These are phyloP conservation scores for Drosophila hawaiiensis DNA, from an alignment of 2,888 invertebrate species.

Conservation along the genomic window DNA sequence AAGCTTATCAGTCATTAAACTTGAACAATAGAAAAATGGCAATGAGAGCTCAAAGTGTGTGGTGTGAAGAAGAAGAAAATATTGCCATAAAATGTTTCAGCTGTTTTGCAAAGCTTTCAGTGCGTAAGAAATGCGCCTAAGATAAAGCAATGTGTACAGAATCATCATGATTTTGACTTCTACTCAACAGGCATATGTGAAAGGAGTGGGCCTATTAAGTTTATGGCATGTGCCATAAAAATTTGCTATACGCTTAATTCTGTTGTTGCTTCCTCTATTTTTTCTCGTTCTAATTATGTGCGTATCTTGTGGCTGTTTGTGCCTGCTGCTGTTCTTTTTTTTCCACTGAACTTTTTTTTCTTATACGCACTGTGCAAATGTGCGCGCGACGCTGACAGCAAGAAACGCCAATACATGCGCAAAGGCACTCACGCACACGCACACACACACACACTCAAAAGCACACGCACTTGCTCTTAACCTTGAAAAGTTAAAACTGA, in stretches of 20 bases:
- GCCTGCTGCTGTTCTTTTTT: constrained; percentile 26
- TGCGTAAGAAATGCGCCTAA: constrained; percentile 35
- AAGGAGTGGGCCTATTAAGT: constrained; percentile 53
- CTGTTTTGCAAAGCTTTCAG: constrained; percentile 54
- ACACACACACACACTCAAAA: constrained; percentile 28
- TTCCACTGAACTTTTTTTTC: constrained; percentile 37
- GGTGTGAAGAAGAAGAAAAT: constrained; percentile 31
- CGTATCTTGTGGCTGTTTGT: constrained; percentile 43
- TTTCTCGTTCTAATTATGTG: constrained; percentile 49
- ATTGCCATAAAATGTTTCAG: constrained; percentile 68
- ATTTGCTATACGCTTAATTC: constrained; percentile 24
- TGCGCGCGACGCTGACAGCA: constrained; percentile 43
- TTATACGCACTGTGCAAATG: constrained; percentile 61
- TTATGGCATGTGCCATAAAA: constrained; percentile 68
- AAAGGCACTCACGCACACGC: constrained; percentile 15
- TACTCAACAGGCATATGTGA: constrained; percentile 18
- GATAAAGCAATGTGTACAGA: constrained; percentile 12
- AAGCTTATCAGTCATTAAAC: constrained; percentile 78
- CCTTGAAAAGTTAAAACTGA: constrained; percentile 66
- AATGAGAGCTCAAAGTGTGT: constrained; percentile 32
- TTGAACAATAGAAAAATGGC: constrained; percentile 43
- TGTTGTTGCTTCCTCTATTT: constrained; percentile 20
- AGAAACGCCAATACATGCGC: constrained; percentile 40
- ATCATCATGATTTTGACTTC: constrained; percentile 65
- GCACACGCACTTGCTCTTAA: constrained; percentile 79